Evolutionary conservation across 2,797 vertebrate genomes (phyloP).

Genomic region (Lutra lutra): DNA sequence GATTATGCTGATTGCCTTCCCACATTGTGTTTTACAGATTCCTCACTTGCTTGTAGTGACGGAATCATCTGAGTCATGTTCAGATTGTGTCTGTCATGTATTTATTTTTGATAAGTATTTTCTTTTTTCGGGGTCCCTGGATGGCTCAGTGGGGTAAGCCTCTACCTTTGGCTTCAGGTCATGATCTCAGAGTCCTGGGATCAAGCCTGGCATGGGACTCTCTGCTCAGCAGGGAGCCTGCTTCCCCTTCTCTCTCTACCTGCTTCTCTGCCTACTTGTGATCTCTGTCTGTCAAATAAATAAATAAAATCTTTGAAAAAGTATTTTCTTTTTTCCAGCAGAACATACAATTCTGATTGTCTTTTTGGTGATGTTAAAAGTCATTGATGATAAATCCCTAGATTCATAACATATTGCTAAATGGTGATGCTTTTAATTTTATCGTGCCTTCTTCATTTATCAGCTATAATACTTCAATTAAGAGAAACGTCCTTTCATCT

Average conservation of each 20-base stretch:
- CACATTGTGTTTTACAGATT: not conserved
- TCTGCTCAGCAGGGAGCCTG: too few relatives aligned
- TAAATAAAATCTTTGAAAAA: too few relatives aligned
- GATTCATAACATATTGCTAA: not conserved
- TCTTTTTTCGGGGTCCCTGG: not conserved
- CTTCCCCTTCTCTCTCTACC: too few relatives aligned
- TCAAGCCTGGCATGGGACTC: too few relatives aligned
- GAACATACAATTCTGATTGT: not conserved
- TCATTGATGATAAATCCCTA: not conserved
- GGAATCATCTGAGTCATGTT: not conserved
- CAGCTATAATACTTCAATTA: not conserved
- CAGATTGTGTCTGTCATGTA: not conserved
- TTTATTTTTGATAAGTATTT: conserved; percentile 4
- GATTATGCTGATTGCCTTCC: not conserved
- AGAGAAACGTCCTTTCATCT: not conserved
- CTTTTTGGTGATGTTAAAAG: not conserved
- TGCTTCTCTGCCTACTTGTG: too few relatives aligned
- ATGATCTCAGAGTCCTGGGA: too few relatives aligned
- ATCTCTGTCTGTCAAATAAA: too few relatives aligned
- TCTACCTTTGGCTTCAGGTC: too few relatives aligned
- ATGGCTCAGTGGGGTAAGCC: too few relatives aligned
- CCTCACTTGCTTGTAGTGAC: not conserved
- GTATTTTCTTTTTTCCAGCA: not conserved
- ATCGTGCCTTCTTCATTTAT: not conserved
- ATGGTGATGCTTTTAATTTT: not conserved